A percentile compares a stretch with the other conserved stretches of the same genome.
phyloP scores from a whole-genome alignment of 1,140 invertebrate species.

The Mycetomoellerius zeteki region DNA sequence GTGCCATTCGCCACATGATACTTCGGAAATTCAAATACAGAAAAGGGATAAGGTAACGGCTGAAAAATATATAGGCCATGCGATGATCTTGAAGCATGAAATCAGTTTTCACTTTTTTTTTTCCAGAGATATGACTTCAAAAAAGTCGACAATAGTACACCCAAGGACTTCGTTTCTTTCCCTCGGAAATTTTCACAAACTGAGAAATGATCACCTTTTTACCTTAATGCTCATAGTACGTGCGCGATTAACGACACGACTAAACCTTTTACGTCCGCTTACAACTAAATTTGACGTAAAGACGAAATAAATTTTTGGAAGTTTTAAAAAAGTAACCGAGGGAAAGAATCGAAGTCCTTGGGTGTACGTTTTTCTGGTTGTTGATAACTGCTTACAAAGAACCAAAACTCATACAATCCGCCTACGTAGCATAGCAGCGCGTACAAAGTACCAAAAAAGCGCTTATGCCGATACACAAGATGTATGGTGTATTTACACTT shows the following conservation, averaged over 20 bases:
- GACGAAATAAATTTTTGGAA: too few relatives aligned
- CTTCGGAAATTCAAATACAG: neutral
- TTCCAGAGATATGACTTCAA: neutral
- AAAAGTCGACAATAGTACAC: neutral
- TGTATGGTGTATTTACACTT: conserved; percentile 83
- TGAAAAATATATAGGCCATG: neutral
- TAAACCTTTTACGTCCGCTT: too few relatives aligned
- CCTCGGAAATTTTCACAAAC: too few relatives aligned
- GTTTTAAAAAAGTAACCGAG: too few relatives aligned
- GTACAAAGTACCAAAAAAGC: too few relatives aligned
- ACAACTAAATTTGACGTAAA: too few relatives aligned
- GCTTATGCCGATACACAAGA: conserved; percentile 32
- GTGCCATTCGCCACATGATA: neutral
- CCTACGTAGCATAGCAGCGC: too few relatives aligned
- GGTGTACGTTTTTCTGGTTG: neutral
- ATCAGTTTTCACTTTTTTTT: neutral
- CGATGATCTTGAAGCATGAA: neutral
- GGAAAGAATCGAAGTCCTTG: too few relatives aligned
- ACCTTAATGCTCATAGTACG: too few relatives aligned
- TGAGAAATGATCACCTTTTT: too few relatives aligned
- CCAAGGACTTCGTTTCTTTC: too few relatives aligned
- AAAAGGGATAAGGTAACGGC: neutral
- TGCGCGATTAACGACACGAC: too few relatives aligned
- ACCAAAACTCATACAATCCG: neutral
- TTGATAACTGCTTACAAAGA: neutral